Evolutionary conservation across 2,888 invertebrate species (phyloP).

Genomic region (Drosophila formosana): DNA sequence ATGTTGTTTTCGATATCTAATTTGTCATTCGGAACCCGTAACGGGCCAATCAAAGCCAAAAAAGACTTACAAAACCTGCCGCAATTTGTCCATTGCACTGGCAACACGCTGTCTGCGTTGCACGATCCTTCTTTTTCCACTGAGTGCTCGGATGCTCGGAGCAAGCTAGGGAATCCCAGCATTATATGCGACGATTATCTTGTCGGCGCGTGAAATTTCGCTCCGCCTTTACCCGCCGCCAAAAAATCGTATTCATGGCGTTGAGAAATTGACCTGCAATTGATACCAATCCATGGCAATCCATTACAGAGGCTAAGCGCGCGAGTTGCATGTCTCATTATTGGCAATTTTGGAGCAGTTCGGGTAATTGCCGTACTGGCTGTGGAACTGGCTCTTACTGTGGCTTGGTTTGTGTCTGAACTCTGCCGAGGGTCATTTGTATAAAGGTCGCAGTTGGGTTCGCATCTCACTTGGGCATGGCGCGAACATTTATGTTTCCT

Average conservation of each 20-base stretch:
- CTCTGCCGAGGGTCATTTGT: conserved; percentile 56
- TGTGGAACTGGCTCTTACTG: not conserved
- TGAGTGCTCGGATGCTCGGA: conserved; percentile 33
- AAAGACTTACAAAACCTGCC: conserved; percentile 30
- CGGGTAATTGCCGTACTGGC: conserved; percentile 60
- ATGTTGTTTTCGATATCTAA: conserved; percentile 81
- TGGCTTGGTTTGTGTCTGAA: conserved; percentile 1
- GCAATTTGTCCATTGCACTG: conserved; percentile 48
- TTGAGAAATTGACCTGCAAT: conserved; percentile 83
- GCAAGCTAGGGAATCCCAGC: conserved; percentile 83
- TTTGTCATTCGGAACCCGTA: conserved; percentile 81
- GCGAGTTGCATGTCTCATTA: conserved; percentile 84
- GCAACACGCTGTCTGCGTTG: conserved; percentile 77
- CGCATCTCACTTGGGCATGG: conserved; percentile 48
- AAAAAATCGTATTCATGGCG: conserved; percentile 41
- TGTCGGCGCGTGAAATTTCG: conserved; percentile 70
- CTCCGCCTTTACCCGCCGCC: conserved; percentile 19
- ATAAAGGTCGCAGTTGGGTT: conserved; percentile 33
- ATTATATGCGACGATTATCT: conserved; percentile 73
- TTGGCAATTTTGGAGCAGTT: conserved; percentile 81
- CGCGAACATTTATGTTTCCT: conserved; percentile 55
- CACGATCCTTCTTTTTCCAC: conserved; percentile 65
- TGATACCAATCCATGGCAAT: conserved; percentile 83
- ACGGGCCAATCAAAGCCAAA: conserved; percentile 29
- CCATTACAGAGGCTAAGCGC: conserved; percentile 83